phyloP scores from a whole-genome alignment of 2,113 vertebrate species.

The Cyphomyrus plagiostoma region DNA sequence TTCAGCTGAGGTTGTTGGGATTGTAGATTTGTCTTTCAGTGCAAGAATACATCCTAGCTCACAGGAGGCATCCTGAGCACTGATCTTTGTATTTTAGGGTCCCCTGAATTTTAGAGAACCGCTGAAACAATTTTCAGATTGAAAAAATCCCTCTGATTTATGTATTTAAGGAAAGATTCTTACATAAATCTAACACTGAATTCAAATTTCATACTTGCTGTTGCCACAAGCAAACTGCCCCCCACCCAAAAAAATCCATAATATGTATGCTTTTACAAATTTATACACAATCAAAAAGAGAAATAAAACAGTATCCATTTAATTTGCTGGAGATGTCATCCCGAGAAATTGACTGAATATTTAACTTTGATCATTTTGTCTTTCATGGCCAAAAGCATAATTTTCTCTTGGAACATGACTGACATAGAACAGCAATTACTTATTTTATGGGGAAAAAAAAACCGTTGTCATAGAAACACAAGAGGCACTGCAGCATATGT shows the following conservation, averaged over 20 bases:
- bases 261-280: not conserved
- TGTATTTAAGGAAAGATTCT: not conserved
- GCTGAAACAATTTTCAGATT: not conserved
- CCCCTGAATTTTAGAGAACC: not conserved
- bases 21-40: not conserved
- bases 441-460: slow-evolving; percentile 22
- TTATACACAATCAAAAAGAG: not conserved
- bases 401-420: slow-evolving; percentile 16
- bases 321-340: not conserved
- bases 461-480: slow-evolving; percentile 52
- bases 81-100: not conserved
- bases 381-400: slow-evolving; percentile 13
- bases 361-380: not conserved
- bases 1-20: not conserved
- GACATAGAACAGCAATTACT: slow-evolving; percentile 27
- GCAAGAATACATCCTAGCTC: not conserved
- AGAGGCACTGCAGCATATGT: slow-evolving; percentile 26
- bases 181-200: not conserved
- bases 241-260: not conserved
- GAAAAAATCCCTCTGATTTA: not conserved
- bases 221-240: not conserved
- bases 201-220: not conserved
- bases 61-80: not conserved
- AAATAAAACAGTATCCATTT: not conserved
- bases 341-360: not conserved